Evolutionary conservation across 2,797 vertebrate genomes (phyloP), one percentile per base, ranked within the genome.

Genomic region (Agapornis canus): DNA sequence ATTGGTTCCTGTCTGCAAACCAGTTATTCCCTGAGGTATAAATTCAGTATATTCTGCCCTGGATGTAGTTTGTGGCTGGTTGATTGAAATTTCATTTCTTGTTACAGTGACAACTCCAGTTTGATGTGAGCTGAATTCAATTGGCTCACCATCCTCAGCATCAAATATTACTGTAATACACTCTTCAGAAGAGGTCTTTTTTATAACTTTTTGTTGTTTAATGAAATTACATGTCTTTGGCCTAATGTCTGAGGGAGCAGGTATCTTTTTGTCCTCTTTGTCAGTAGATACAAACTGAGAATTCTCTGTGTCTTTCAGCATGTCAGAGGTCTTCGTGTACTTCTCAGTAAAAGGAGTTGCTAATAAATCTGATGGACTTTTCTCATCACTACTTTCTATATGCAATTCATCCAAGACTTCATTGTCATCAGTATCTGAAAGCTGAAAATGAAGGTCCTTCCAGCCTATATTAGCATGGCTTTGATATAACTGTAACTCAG

Each of bases 131-230:
- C 98, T 98, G 72, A 99, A 97, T 95, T 99, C 98, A 92, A 99
- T 98, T 16, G 98, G 98, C 79, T 99, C 98, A 27, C 98, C 98
- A 54, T 99, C 98, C 93, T 98, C 98, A 10, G 98, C 98, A 90
- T 99, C 98, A 70, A 98, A 99, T 96, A 99, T 97, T 31, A 98
- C 96, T 0, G 97, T 96, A 47, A 98, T 94, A 75, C 98, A 98
- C 95, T 99, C 98, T 93, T 99, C 98, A 18, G 99, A 99, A 96
- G 98, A 98, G 61, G 98, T 98, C 89, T 98, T 98, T 90, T 98
- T 98, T 32, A 97, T 82, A 76, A 90, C 97, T 75, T 97, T 98
- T 70, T 98, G 97, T 81, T 98, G 98, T 89, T 98, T 98, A 70
- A 98, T 96, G 43, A 99, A 97, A 92, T 98, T 98, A 60, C 98